Evolutionary conservation across 2,888 invertebrate species (phyloP).

Genomic region (Eugnorisma glareosa): DNA sequence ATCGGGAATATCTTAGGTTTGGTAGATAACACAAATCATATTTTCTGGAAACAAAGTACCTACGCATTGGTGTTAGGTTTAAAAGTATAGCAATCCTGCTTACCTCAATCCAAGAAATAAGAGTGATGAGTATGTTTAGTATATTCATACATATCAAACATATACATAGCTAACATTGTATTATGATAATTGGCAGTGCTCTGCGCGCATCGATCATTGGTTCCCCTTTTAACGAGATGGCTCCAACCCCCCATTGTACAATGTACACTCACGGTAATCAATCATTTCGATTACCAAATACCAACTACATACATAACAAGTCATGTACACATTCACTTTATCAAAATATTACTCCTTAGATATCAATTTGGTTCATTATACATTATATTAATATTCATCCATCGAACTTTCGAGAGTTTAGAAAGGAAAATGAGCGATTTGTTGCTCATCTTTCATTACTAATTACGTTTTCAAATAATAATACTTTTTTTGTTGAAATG

Average conservation of each 20-base stretch:
- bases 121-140: constrained; percentile 2
- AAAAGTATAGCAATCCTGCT: background rate
- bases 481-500: background rate
- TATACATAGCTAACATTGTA: constrained; percentile 35
- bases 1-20: background rate
- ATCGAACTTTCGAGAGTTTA: constrained; percentile 49
- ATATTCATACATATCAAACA: background rate
- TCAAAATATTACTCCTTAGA: constrained; percentile 47
- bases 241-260: constrained; percentile 50
- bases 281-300: constrained; percentile 68
- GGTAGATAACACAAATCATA: background rate
- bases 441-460: constrained; percentile 21
- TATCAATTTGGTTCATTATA: constrained; percentile 32
- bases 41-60: background rate
- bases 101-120: background rate
- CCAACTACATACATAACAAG: constrained; percentile 57
- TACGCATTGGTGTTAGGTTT: background rate
- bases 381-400: constrained; percentile 40
- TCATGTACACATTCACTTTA: constrained; percentile 48
- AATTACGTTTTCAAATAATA: constrained; percentile 13
- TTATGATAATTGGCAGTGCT: constrained; percentile 71
- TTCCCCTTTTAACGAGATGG: constrained; percentile 64
- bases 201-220: constrained; percentile 70
- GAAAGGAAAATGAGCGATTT: constrained; percentile 46
- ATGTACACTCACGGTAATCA: constrained; percentile 67